Conservation (phyloP, 2,797 vertebrate genomes). For the Apogon hyalosoma region DNA sequence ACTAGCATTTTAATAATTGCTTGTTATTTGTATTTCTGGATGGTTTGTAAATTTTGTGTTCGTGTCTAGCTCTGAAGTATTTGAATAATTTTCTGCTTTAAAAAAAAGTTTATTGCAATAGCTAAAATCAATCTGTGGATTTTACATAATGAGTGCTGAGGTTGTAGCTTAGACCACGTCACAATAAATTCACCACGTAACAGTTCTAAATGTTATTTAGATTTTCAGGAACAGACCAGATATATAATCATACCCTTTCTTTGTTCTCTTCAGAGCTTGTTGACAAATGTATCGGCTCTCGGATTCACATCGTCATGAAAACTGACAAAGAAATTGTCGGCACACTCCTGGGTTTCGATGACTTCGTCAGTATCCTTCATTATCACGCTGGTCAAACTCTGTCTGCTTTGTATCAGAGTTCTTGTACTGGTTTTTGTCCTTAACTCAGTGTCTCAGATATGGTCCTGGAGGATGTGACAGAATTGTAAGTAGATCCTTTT, state of each 20-base stretch:
- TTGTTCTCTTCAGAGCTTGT: conserved; percentile 85
- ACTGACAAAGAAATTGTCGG: conserved; percentile 93
- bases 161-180: too few species aligned
- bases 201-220: too few species aligned
- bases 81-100: too few species aligned
- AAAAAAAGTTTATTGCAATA: too few species aligned
- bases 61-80: too few species aligned
- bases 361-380: conserved; percentile 98
- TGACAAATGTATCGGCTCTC: conserved; percentile 93
- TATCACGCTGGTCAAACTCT: not conserved
- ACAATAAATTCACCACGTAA: too few species aligned
- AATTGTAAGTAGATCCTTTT: conserved; percentile 86
- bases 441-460: conserved; percentile 85
- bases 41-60: too few species aligned
- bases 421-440: conserved; percentile 55
- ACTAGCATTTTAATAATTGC: too few species aligned
- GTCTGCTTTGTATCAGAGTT: not conserved
- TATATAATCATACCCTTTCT: not conserved
- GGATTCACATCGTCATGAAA: conserved; percentile 96
- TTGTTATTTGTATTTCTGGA: too few species aligned
- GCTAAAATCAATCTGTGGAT: too few species aligned
- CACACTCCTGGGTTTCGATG: conserved; percentile 92
- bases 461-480: conserved; percentile 93
- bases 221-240: not conserved
- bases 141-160: too few species aligned